Percentiles rank a stretch among this genome's conserved stretches.
phyloP scores from a whole-genome alignment of 2,113 vertebrate species.

The Eulemur rufifrons region DNA sequence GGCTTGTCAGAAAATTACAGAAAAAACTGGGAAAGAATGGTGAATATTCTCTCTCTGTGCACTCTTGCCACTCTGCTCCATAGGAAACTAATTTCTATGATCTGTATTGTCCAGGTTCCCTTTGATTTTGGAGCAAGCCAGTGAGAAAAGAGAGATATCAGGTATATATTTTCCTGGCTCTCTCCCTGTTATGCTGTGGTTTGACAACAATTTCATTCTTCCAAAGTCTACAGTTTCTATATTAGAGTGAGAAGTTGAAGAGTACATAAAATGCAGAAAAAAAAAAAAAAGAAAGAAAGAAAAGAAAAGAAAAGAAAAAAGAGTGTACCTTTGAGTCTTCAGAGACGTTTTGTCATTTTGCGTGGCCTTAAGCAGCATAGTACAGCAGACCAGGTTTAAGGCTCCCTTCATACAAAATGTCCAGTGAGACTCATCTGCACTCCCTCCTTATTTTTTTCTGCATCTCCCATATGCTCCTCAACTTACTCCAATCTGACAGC shows the following conservation, averaged over 20 bases:
- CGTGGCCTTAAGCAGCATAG: not conserved
- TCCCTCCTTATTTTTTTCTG: not conserved
- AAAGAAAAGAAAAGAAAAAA: not conserved
- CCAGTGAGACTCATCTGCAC: not conserved
- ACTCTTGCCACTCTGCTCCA: not conserved
- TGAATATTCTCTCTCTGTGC: not conserved
- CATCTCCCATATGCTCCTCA: not conserved
- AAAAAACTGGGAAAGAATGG: not conserved
- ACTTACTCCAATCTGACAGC: not conserved
- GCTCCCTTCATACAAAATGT: not conserved
- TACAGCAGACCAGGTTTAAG: not conserved
- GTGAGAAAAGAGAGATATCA: not conserved
- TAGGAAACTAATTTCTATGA: not conserved
- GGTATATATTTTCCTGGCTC: not conserved
- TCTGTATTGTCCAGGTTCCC: no score
- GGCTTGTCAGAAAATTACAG: not conserved
- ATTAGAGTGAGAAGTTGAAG: not conserved
- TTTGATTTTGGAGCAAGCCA: not conserved
- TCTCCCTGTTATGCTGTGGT: not conserved
- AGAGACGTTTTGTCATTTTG: not conserved
- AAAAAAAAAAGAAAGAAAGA: not conserved
- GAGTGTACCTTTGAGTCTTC: not conserved
- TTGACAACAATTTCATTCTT: not conserved
- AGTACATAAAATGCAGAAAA: not conserved
- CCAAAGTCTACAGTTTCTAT: not conserved